phyloP scores from a whole-genome alignment of 1,140 invertebrate species.

The Belonocnema kinseyi region DNA sequence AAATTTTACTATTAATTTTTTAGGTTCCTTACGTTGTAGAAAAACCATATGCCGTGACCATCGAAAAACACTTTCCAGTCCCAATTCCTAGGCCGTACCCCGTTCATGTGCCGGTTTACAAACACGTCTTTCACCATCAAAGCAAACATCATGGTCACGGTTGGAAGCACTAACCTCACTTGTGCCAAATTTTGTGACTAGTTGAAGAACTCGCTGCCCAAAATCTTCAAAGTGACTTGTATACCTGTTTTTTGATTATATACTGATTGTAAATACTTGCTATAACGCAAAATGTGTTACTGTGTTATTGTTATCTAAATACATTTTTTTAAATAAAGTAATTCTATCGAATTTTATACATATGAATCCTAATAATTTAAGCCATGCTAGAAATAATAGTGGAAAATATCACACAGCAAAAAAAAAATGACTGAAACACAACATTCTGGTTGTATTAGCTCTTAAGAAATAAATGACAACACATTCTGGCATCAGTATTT shows the following conservation, averaged over 20 bases:
- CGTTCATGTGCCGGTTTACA: constrained; percentile 87
- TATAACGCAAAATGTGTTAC: constrained; percentile 13
- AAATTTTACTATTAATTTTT: constrained; percentile 32
- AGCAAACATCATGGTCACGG: constrained; percentile 59
- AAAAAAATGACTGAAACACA: neutral
- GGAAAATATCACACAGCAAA: too few relatives aligned
- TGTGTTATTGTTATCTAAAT: constrained; percentile 12
- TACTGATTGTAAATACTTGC: constrained; percentile 33
- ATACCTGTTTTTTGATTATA: neutral
- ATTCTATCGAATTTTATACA: neutral
- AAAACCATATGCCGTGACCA: constrained; percentile 85
- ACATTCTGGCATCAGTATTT: too few relatives aligned
- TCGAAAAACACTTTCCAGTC: constrained; percentile 86
- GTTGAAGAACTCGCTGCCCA: constrained; percentile 35
- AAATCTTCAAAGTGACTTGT: constrained; percentile 21
- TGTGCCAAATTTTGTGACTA: neutral
- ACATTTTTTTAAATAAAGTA: constrained; percentile 1
- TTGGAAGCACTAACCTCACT: constrained; percentile 63
- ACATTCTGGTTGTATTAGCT: neutral
- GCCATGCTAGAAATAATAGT: too few relatives aligned
- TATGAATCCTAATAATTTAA: too few relatives aligned
- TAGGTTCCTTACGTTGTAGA: constrained; percentile 85
- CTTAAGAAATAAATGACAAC: too few relatives aligned
- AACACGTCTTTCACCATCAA: constrained; percentile 86
- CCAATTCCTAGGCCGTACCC: constrained; percentile 86